Evolutionary conservation across 2,888 invertebrate species (phyloP).

Genomic region (Euzophera pinguis): DNA sequence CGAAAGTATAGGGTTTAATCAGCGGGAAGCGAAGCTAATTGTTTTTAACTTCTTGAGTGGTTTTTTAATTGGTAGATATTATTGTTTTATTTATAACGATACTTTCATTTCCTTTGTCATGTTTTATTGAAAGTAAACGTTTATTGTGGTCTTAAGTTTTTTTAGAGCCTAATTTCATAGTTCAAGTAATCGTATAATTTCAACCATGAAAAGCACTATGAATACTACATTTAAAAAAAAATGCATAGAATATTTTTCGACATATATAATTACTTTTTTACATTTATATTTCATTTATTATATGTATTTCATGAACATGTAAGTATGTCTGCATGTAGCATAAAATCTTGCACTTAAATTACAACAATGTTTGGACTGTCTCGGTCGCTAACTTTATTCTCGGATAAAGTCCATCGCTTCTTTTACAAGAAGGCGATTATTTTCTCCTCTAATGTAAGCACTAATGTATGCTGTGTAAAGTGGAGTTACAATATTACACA

Average conservation of each 20-base stretch:
- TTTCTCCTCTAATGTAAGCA: not conserved
- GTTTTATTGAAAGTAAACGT: constrained; percentile 2
- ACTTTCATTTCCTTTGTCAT: constrained; percentile 28
- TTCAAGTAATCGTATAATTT: no score
- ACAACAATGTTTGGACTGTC: constrained; percentile 52
- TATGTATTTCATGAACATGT: no score
- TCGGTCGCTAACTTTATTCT: constrained; percentile 17
- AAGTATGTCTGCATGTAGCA: no score
- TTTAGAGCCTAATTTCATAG: no score
- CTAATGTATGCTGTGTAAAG: constrained; percentile 27
- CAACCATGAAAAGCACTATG: no score
- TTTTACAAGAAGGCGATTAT: not conserved
- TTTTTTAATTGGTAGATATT: constrained; percentile 39
- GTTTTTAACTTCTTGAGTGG: constrained; percentile 65
- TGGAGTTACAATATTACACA: constrained; percentile 12
- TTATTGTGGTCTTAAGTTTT: not conserved
- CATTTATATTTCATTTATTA: no score
- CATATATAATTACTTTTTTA: no score
- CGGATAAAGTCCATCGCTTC: constrained; percentile 25
- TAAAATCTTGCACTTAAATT: constrained; percentile 58
- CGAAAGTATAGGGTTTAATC: constrained; percentile 43
- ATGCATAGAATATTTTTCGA: no score
- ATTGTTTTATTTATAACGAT: constrained; percentile 17
- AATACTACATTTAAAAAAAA: no score
- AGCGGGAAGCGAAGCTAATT: constrained; percentile 51